phyloP scores from a whole-genome alignment of 2,888 invertebrate genomes.

The Zonitis immaculata region DNA sequence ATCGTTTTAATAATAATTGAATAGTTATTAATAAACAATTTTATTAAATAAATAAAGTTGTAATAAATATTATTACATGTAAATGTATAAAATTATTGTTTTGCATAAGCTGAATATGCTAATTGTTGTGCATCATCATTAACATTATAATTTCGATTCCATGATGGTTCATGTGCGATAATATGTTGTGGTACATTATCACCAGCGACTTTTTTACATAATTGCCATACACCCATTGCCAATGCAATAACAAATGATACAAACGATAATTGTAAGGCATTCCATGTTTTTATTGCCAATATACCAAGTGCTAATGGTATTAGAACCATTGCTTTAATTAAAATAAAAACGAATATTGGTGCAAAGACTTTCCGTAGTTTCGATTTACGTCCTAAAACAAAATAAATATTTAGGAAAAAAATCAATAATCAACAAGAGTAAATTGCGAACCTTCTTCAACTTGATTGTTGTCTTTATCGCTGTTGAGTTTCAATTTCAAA shows the following conservation, averaged over 20 bases:
- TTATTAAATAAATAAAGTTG: slow-evolving; percentile 15
- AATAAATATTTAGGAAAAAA: too few species aligned
- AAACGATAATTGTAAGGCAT: slow-evolving; percentile 80
- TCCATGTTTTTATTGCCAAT: slow-evolving; percentile 81
- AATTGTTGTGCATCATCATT: slow-evolving; percentile 59
- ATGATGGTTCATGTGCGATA: slow-evolving; percentile 47
- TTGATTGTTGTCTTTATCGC: slow-evolving; percentile 34
- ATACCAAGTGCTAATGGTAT: slow-evolving; percentile 81
- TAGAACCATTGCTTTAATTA: slow-evolving; percentile 79
- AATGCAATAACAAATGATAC: slow-evolving; percentile 81
- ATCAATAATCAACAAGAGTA: too few species aligned
- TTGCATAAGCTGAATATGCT: slow-evolving; percentile 65
- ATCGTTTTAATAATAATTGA: too few species aligned
- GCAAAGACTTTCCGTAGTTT: slow-evolving; percentile 80
- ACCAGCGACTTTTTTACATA: slow-evolving; percentile 79
- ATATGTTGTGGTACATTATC: slow-evolving; percentile 60
- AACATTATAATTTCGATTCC: slow-evolving; percentile 34
- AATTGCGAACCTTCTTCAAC: too few species aligned
- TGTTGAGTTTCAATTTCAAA: slow-evolving; percentile 63
- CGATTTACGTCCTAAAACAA: slow-evolving; percentile 50
- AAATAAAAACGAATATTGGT: slow-evolving; percentile 75
- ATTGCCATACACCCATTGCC: slow-evolving; percentile 78
- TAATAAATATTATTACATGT: slow-evolving; percentile 8
- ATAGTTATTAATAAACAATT: slow-evolving; percentile 1
- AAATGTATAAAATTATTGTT: slow-evolving; percentile 8